A percentile compares a stretch with the other conserved stretches of the same genome.
phyloP scores from a whole-genome alignment of 2,113 vertebrate species.

The Barnardius zonarius region DNA sequence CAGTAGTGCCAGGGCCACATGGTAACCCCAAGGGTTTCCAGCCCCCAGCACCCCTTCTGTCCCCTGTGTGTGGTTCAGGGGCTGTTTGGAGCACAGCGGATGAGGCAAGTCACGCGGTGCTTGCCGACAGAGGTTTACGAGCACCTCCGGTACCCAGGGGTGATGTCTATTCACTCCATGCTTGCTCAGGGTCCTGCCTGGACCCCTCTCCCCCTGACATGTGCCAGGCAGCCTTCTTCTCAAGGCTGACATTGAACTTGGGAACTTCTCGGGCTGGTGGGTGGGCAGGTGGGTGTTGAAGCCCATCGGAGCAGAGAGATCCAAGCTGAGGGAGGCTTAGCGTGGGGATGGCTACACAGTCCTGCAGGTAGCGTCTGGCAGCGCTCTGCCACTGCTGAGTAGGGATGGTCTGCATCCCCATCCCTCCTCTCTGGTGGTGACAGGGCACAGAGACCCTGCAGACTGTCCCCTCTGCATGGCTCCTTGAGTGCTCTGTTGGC shows the following conservation, averaged over 20 bases:
- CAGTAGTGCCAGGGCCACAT: fast-evolving
- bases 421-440: not conserved
- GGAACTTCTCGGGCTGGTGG: not conserved
- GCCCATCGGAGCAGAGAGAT: not conserved
- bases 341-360: not conserved
- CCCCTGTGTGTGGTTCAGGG: not conserved
- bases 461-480: too few relatives aligned
- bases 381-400: not conserved
- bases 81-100: not conserved
- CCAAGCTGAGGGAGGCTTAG: not conserved
- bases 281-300: not conserved
- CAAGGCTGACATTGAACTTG: not conserved
- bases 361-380: not conserved
- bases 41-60: not conserved
- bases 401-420: not conserved
- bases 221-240: not conserved
- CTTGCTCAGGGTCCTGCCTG: not conserved
- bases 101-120: not conserved
- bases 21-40: not conserved
- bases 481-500: not conserved
- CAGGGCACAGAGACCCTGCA: not conserved
- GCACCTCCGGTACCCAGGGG: fast-evolving
- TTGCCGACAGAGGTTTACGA: fast-evolving
- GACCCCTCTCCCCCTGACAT: not conserved
- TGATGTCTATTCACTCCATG: not conserved